Evolutionary conservation across 2,113 vertebrate genomes (phyloP).

Genomic region (Rhynchomys soricoides): DNA sequence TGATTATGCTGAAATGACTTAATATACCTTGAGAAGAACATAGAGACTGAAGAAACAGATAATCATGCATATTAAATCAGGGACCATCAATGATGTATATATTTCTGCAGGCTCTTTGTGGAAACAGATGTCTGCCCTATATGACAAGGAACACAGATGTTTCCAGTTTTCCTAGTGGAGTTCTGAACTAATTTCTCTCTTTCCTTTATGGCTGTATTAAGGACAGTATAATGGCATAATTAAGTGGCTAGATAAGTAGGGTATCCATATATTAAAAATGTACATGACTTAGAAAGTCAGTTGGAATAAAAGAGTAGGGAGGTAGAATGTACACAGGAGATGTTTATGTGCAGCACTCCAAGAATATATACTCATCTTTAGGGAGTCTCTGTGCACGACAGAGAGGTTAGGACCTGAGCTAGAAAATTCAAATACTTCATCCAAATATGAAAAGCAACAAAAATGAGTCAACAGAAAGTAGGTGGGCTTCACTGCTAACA

Average conservation of each 20-base stretch:
- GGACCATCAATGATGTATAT: not conserved
- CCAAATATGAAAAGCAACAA: not conserved
- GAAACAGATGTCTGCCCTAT: not conserved
- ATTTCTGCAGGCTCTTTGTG: not conserved
- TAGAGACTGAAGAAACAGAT: not conserved
- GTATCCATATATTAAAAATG: not conserved
- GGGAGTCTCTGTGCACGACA: not conserved
- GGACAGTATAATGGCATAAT: not conserved
- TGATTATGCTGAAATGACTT: constrained; percentile 50
- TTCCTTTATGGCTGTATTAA: not conserved
- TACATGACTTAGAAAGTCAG: not conserved
- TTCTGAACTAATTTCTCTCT: not conserved
- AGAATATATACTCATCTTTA: not conserved
- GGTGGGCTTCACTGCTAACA: fast-evolving
- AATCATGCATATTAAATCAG: constrained; percentile 5
- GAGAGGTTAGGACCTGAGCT: not conserved
- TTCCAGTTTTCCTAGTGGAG: not conserved
- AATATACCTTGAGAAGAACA: not conserved
- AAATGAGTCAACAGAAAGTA: not conserved
- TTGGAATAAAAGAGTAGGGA: not conserved
- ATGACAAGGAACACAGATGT: not conserved
- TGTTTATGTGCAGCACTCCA: not conserved
- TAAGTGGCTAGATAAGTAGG: not conserved
- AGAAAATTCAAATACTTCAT: not conserved
- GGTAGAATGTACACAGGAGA: not conserved